These are phyloP conservation scores for Monarcha castaneiventris DNA, from an alignment of 2,113 vertebrate species.

Conservation along the genomic window DNA sequence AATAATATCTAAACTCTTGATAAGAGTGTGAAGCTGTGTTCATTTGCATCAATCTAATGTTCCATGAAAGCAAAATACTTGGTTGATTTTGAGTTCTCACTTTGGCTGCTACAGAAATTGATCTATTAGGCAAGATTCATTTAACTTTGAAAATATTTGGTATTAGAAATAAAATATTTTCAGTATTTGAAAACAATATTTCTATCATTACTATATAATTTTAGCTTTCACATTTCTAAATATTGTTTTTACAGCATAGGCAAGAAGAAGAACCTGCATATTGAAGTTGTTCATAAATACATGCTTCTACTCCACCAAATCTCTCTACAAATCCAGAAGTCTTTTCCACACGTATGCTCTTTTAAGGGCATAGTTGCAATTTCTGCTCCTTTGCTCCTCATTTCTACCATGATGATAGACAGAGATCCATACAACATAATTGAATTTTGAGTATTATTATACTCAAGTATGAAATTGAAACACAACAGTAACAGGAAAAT, in stretches of 20 bases:
- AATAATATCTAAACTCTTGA: background rate
- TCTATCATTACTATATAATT: background rate
- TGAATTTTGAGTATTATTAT: background rate
- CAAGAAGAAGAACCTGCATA: background rate
- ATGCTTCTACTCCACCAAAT: background rate
- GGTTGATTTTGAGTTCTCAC: background rate
- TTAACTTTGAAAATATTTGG: background rate
- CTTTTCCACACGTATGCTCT: background rate
- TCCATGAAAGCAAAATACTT: background rate
- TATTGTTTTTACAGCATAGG: background rate
- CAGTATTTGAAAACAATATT: background rate
- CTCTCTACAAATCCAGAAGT: background rate
- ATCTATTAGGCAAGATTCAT: background rate
- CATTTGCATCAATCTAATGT: background rate
- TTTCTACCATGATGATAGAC: background rate
- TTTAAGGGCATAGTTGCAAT: background rate
- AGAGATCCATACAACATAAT: background rate
- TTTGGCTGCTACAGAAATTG: background rate
- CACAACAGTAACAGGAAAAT: background rate
- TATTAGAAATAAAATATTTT: background rate
- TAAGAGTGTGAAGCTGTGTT: background rate
- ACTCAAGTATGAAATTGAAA: background rate
- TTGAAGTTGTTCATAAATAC: background rate
- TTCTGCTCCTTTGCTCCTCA: background rate
- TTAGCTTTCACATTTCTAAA: background rate